Evolutionary conservation across 2,797 vertebrate species (phyloP), one percentile per base, ranked within the genome.

Genomic region (Eidolon dupreanum): DNA sequence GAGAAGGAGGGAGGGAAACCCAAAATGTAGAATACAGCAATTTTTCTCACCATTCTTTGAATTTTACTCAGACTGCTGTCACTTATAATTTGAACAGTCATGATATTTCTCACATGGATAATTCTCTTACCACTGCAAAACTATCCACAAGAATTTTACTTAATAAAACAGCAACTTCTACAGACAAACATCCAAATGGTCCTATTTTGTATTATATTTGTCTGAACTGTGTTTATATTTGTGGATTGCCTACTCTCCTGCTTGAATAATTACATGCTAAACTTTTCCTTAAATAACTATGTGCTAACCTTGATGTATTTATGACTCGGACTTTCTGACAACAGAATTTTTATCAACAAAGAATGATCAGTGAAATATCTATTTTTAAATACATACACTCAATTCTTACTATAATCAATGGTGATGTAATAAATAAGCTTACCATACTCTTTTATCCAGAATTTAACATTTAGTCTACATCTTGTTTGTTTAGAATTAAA

Each of bases 221-320:
- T 90, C 10, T 61, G 28, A 79, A 88, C 24, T 49, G 10, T 91
- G 38, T 68, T 88, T 78, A 3, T 53, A 55, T 5, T 83, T 90
- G 1, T 85, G 46, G 84, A 83, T 10, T 57, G 5, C 6, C 8
- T 77, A 53, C 36, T 87, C 17, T 93, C 41, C 11, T 78, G 9
- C 19, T 77, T 59, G 63, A 77, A 63, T 74, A 92, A 81, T 90
- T 66, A 43, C 3, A 3, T 94, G 28, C 36, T 84, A 57, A 88
- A 71, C 6, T 66, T 96, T 92, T 88, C 17, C 26, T 73, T 90
- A 94, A 91, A 78, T 49, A 92, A 84, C 79, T 90, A 31, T 4
- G 13, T 28, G 4, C 19, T 84, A 9, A 71, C 53, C 13, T 85
- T 68, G 26, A 85, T 63, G 3, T 43, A 61, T 66, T 79, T 79